Conservation (phyloP, 1,140 invertebrate genomes). For the Zaprionus tsacasi region DNA sequence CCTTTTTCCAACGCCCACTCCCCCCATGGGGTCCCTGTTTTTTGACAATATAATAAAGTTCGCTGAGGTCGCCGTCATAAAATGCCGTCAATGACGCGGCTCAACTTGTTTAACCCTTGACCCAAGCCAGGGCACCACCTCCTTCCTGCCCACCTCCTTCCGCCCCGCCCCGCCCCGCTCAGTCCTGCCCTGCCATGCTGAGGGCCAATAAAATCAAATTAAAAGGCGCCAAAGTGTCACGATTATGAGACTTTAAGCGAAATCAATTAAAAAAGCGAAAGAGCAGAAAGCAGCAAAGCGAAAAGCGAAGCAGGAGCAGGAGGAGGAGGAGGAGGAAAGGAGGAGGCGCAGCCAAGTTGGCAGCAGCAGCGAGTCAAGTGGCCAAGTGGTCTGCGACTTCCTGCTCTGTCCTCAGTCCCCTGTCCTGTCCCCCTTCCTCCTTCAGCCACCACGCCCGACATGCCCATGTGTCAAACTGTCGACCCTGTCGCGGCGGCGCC, state of each 20-base stretch:
- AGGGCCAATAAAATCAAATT: slow-evolving; percentile 82
- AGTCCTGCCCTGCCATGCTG: slow-evolving; percentile 52
- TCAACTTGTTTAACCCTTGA: slow-evolving; percentile 41
- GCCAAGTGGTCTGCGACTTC: neutral
- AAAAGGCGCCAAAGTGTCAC: slow-evolving; percentile 82
- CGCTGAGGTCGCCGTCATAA: slow-evolving; percentile 66
- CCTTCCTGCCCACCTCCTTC: neutral
- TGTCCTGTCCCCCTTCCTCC: neutral
- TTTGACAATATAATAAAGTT: slow-evolving; percentile 73
- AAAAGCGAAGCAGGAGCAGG: slow-evolving; percentile 1
- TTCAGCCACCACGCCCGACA: slow-evolving; percentile 4
- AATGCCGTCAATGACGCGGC: slow-evolving; percentile 76
- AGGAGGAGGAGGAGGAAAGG: slow-evolving; percentile 12
- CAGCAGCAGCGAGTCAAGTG: slow-evolving; percentile 9
- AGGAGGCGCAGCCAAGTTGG: slow-evolving; percentile 26
- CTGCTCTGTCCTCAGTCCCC: neutral
- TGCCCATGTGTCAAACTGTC: slow-evolving; percentile 67
- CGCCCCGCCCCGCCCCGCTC: neutral
- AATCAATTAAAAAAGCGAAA: slow-evolving; percentile 73
- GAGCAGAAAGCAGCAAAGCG: neutral
- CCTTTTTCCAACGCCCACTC: slow-evolving; percentile 8
- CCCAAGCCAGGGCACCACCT: slow-evolving; percentile 2
- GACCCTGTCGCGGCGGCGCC: slow-evolving; percentile 29
- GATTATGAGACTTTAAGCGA: slow-evolving; percentile 80
- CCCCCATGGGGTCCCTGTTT: slow-evolving; percentile 4